Evolutionary conservation across 1,140 invertebrate genomes (phyloP).

Genomic region (Psilanteris sp.): DNA sequence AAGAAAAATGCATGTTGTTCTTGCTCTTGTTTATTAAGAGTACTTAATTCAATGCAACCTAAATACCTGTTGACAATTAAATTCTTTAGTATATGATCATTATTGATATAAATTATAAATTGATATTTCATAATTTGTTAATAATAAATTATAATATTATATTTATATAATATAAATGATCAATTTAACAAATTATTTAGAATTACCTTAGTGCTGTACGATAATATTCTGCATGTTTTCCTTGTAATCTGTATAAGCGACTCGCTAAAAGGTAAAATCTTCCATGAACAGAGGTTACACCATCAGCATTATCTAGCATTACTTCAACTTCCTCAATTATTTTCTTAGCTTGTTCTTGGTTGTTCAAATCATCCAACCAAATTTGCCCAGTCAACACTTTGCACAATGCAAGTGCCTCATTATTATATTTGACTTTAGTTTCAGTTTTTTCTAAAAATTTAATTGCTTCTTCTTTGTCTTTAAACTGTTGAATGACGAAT

Average conservation of each 20-base stretch:
- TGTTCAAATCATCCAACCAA: constrained; percentile 88
- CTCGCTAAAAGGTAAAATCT: constrained; percentile 97
- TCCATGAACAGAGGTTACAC: constrained; percentile 95
- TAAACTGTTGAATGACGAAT: constrained; percentile 88
- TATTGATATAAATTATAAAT: too few relatives aligned
- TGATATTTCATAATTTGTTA: too few relatives aligned
- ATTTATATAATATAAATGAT: neutral
- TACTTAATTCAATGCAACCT: constrained; percentile 92
- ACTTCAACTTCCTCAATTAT: constrained; percentile 94
- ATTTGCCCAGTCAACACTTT: constrained; percentile 93
- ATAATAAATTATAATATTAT: constrained; percentile 3
- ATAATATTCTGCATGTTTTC: constrained; percentile 96
- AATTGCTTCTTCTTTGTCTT: constrained; percentile 89
- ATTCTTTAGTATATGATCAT: too few relatives aligned
- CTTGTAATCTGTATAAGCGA: constrained; percentile 89
- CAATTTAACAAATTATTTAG: neutral
- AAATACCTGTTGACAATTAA: constrained; percentile 84
- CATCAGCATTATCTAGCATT: constrained; percentile 92
- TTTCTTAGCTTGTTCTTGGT: constrained; percentile 90
- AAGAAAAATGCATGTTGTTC: constrained; percentile 93
- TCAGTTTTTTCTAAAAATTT: constrained; percentile 92
- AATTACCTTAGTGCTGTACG: constrained; percentile 89
- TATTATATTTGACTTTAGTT: constrained; percentile 92
- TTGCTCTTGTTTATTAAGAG: constrained; percentile 84
- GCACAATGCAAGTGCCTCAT: constrained; percentile 91